These are phyloP conservation scores for Maconellicoccus hirsutus DNA, from an alignment of 1,140 invertebrate species.

Conservation along the genomic window DNA sequence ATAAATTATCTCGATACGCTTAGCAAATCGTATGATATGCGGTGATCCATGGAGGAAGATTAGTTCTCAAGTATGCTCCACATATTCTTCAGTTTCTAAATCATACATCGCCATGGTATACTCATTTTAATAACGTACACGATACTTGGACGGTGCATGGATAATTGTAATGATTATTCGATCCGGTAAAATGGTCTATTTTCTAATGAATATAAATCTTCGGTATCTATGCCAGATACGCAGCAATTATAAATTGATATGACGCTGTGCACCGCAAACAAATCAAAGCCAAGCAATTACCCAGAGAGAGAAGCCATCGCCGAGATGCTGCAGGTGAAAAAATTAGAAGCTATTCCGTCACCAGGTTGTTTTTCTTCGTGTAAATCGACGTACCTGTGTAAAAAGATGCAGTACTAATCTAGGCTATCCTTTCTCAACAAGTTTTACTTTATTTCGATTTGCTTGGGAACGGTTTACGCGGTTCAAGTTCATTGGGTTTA, in stretches of 20 bases:
- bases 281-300: neutral
- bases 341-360: neutral
- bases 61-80: too few species aligned
- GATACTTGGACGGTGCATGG: neutral
- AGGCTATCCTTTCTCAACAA: constrained; percentile 7
- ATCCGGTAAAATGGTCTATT: neutral
- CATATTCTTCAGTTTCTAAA: too few species aligned
- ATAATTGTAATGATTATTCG: neutral
- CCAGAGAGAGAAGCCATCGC: too few species aligned
- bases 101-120: neutral
- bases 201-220: constrained; percentile 5
- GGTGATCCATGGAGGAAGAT: too few species aligned
- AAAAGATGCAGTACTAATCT: neutral
- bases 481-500: neutral
- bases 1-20: too few species aligned
- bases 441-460: neutral
- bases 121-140: neutral
- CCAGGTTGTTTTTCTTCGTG: neutral
- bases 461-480: neutral
- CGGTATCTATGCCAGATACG: neutral
- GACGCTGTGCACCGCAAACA: neutral
- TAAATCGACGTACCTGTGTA: neutral
- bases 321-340: neutral
- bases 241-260: neutral
- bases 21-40: too few species aligned